Evolutionary conservation across 2,113 vertebrate genomes (phyloP).

Genomic region (Donacobius atricapilla): DNA sequence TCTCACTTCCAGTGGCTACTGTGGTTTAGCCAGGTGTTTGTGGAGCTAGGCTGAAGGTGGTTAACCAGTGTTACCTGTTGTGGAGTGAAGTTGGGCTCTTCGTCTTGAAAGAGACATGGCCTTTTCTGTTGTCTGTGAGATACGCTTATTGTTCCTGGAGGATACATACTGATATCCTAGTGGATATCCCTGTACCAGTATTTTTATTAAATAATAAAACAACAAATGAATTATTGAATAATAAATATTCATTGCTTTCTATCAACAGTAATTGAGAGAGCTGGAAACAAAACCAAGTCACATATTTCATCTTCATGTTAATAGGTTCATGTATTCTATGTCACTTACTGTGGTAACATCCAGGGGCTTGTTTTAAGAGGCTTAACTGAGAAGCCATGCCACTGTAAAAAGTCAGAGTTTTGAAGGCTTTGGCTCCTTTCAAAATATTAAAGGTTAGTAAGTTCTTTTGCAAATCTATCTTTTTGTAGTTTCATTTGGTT

Average conservation of each 20-base stretch:
- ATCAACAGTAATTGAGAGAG: background rate
- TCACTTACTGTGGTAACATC: background rate
- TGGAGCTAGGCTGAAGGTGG: background rate
- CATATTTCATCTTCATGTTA: background rate
- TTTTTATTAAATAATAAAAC: background rate
- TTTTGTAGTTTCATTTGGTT: background rate
- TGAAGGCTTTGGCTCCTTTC: background rate
- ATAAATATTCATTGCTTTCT: background rate
- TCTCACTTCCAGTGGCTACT: background rate
- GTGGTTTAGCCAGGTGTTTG: background rate
- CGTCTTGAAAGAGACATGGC: accelerated
- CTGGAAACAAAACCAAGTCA: background rate
- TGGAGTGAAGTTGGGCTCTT: background rate
- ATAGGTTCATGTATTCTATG: background rate
- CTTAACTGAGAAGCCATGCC: background rate
- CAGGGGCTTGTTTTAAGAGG: background rate
- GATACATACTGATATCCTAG: background rate
- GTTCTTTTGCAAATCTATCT: background rate
- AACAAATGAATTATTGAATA: background rate
- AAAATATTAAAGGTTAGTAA: background rate
- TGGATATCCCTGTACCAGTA: background rate
- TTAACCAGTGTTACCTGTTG: background rate
- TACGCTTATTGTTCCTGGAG: background rate
- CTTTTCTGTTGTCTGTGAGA: background rate
- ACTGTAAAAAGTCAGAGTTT: background rate